phyloP scores from a whole-genome alignment of 2,113 vertebrate genomes.

The Anarrhichthys ocellatus region DNA sequence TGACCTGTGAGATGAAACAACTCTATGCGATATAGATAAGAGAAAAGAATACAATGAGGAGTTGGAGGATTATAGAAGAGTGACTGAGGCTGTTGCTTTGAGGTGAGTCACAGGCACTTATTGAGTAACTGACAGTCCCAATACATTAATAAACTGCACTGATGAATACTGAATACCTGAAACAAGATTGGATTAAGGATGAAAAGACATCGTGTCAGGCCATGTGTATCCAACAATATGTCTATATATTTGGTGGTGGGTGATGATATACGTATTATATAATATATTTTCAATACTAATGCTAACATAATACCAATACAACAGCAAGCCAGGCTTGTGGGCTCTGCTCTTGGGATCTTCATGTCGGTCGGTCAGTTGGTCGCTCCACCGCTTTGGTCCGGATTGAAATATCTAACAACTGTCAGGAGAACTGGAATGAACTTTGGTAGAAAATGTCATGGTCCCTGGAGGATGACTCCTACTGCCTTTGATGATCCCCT shows the following conservation, averaged over 20 bases:
- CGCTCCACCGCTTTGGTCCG: neutral
- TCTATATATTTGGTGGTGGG: neutral
- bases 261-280: too few species aligned
- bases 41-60: slow-evolving; percentile 8
- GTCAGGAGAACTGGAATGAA: neutral
- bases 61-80: slow-evolving; percentile 42
- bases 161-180: slow-evolving; percentile 44
- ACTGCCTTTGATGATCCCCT: neutral
- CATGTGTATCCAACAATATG: neutral
- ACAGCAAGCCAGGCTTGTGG: neutral
- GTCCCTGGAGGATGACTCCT: neutral
- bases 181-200: slow-evolving; percentile 35
- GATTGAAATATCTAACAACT: neutral
- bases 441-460: neutral
- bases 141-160: slow-evolving; percentile 12
- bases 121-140: slow-evolving; percentile 32
- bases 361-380: neutral
- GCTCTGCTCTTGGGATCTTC: neutral
- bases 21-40: slow-evolving; percentile 21
- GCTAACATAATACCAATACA: neutral
- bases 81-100: slow-evolving; percentile 20
- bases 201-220: neutral
- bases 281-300: neutral
- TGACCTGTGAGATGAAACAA: slow-evolving; percentile 19
- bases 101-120: slow-evolving; percentile 49